phyloP scores from a whole-genome alignment of 2,113 vertebrate genomes.

The Leucopsar rothschildi region DNA sequence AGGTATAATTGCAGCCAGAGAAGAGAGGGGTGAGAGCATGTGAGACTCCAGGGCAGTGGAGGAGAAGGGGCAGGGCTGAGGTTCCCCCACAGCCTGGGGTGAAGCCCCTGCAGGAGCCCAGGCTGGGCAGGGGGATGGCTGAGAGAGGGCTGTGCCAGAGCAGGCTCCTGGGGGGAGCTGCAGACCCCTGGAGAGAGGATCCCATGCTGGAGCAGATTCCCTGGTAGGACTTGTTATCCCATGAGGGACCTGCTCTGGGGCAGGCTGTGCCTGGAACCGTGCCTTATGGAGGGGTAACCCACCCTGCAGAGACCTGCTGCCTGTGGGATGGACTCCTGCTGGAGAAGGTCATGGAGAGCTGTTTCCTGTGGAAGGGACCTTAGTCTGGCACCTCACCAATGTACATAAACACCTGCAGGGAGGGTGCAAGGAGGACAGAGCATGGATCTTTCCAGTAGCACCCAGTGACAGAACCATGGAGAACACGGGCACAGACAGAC shows the following conservation, averaged over 20 bases:
- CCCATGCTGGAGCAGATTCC: neutral
- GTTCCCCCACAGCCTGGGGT: accelerated
- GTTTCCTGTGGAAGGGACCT: neutral
- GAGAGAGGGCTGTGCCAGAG: neutral
- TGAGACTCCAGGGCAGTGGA: neutral
- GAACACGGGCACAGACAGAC: neutral
- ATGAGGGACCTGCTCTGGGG: too few relatives aligned
- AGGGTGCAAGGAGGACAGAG: neutral
- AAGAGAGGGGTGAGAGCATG: neutral
- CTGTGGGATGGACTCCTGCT: too few relatives aligned
- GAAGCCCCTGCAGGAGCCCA: neutral
- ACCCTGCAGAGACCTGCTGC: accelerated
- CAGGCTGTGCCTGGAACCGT: neutral
- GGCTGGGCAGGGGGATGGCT: neutral
- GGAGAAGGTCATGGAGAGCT: neutral
- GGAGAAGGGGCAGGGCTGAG: neutral
- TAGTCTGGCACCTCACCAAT: neutral
- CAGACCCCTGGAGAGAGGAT: neutral
- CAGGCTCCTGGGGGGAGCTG: neutral
- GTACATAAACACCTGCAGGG: neutral
- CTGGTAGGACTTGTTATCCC: neutral
- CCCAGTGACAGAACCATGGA: too few relatives aligned
- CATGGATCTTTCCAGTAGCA: neutral
- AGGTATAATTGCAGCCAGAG: neutral
- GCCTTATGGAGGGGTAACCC: neutral